These are phyloP conservation scores for Acronicta aceris DNA, from an alignment of 2,888 invertebrate species.

Conservation along the genomic window DNA sequence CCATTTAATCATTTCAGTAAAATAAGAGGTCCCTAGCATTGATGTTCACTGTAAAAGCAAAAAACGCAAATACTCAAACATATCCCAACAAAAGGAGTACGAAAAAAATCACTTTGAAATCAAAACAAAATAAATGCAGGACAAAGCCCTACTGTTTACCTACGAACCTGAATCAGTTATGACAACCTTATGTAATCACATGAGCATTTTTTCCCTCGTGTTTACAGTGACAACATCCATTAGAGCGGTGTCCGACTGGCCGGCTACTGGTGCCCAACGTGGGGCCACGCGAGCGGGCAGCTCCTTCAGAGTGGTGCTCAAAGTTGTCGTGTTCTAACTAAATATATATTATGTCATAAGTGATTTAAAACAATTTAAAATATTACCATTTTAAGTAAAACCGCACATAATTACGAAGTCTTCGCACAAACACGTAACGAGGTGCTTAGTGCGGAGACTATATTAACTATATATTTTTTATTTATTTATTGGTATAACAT, in stretches of 20 bases:
- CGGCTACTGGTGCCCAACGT: conserved; percentile 65
- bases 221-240: conserved; percentile 81
- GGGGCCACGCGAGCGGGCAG: conserved; percentile 66
- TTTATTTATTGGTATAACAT: too few relatives aligned
- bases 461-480: too few relatives aligned
- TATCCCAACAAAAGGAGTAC: conserved; percentile 40
- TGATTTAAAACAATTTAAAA: too few relatives aligned
- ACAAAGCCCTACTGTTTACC: conserved; percentile 50
- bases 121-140: conserved; percentile 55
- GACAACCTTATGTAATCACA: conserved; percentile 61
- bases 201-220: conserved; percentile 64
- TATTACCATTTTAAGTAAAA: too few relatives aligned
- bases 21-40: background rate
- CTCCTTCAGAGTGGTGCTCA: conserved; percentile 65
- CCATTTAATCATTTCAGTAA: background rate
- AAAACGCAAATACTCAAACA: conserved; percentile 22
- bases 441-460: too few relatives aligned
- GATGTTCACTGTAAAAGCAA: conserved; percentile 11
- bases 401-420: too few relatives aligned
- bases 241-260: conserved; percentile 63
- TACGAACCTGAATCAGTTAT: conserved; percentile 57
- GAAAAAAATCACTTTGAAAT: conserved; percentile 55
- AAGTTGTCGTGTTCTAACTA: conserved; percentile 36
- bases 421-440: too few relatives aligned
- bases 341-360: too few relatives aligned